Percentiles rank a stretch among this genome's conserved stretches.
Evolutionary conservation across 2,113 vertebrate genomes (phyloP).

Genomic region (Hippocampus abdominalis): DNA sequence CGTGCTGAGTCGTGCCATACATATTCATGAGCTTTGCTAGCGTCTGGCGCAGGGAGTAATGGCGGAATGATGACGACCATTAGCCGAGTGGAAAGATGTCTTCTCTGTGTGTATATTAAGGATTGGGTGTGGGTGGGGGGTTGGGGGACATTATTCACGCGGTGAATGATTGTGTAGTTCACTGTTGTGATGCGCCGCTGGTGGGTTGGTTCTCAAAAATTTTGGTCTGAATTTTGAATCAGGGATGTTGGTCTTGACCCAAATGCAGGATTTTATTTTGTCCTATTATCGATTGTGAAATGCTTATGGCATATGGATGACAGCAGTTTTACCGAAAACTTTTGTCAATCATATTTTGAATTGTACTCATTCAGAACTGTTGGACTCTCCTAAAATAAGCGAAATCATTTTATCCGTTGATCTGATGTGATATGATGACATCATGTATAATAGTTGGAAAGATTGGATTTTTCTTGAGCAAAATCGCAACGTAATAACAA

Average conservation of each 20-base stretch:
- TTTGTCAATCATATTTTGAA: no score
- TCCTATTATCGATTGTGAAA: no score
- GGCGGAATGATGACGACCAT: slow-evolving; percentile 2
- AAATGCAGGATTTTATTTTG: neutral
- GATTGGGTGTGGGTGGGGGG: neutral
- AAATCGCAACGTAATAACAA: no score
- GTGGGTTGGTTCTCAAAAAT: neutral
- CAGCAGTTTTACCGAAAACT: no score
- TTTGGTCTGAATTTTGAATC: neutral
- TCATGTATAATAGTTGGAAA: no score
- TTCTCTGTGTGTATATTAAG: neutral
- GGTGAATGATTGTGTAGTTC: neutral
- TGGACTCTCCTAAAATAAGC: no score
- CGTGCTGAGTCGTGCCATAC: neutral
- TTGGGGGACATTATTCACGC: neutral
- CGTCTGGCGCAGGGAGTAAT: slow-evolving; percentile 1
- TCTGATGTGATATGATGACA: no score
- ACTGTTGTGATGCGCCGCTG: neutral
- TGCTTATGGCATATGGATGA: no score
- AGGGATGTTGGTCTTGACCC: neutral
- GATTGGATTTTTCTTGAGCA: no score
- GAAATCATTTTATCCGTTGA: no score
- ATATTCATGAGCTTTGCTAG: slow-evolving; percentile 3
- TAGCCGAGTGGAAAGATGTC: slow-evolving; percentile 4
- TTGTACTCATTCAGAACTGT: no score